Percentiles rank a stretch among this genome's conserved stretches.
phyloP scores from a whole-genome alignment of 2,888 invertebrate genomes.

The Agonopterix arenella region DNA sequence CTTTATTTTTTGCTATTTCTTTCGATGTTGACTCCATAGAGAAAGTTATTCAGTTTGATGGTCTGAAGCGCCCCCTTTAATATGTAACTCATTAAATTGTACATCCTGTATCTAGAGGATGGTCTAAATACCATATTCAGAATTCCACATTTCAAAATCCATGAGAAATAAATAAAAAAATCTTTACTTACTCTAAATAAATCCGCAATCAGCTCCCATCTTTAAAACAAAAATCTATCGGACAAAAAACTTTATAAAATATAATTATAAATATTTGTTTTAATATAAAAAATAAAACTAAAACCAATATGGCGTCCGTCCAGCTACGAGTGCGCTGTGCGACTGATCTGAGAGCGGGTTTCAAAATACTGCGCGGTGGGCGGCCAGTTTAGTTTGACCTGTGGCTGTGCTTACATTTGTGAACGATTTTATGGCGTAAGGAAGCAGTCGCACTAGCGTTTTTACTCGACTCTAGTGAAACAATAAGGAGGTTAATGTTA shows the following conservation, averaged over 20 bases:
- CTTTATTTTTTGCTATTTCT: too few species aligned
- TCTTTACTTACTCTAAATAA: background rate
- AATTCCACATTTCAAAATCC: too few species aligned
- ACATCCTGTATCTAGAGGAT: too few species aligned
- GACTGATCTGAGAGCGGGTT: background rate
- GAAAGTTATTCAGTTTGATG: too few species aligned
- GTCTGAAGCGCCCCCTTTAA: too few species aligned
- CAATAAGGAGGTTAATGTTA: too few species aligned
- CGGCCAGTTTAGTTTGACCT: background rate
- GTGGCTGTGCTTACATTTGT: background rate
- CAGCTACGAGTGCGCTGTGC: background rate
- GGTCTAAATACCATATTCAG: too few species aligned
- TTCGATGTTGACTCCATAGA: too few species aligned
- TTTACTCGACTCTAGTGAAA: too few species aligned
- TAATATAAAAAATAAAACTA: constrained; percentile 1
- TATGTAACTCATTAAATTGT: too few species aligned
- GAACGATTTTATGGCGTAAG: background rate
- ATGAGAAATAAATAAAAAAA: too few species aligned
- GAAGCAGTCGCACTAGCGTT: background rate
- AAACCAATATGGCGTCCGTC: background rate
- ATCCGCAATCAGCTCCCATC: background rate
- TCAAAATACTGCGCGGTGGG: background rate
- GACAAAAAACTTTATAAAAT: constrained; percentile 3
- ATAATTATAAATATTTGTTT: constrained; percentile 7
- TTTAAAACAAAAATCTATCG: background rate